Conservation (phyloP, 1,140 invertebrate genomes). For the Zaprionus lachaisei region DNA sequence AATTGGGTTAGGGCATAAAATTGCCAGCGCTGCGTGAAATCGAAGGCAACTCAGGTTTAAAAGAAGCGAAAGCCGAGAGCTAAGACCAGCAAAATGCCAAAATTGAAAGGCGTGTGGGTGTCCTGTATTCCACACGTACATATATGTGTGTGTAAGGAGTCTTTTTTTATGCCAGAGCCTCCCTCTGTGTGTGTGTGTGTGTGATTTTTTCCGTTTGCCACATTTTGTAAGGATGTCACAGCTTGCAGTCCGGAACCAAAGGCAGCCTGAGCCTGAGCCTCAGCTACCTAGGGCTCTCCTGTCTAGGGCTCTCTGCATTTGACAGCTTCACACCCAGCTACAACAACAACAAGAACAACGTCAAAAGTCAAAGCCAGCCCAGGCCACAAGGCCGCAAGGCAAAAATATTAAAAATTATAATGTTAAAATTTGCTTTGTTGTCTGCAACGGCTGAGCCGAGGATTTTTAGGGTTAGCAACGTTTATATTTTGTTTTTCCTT, state of each 20-base stretch:
- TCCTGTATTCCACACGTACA: slow-evolving; percentile 3
- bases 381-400: slow-evolving; percentile 60
- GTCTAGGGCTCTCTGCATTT: slow-evolving; percentile 70
- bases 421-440: slow-evolving; percentile 82
- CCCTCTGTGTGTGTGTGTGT: slow-evolving; percentile 10
- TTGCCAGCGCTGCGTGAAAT: slow-evolving; percentile 80
- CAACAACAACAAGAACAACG: slow-evolving; percentile 45
- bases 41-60: slow-evolving; percentile 70
- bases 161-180: background rate
- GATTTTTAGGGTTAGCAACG: slow-evolving; percentile 67
- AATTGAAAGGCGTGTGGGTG: slow-evolving; percentile 65
- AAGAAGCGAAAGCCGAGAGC: slow-evolving; percentile 77
- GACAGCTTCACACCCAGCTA: slow-evolving; percentile 76
- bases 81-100: slow-evolving; percentile 72
- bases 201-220: slow-evolving; percentile 53
- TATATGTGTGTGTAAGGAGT: slow-evolving; percentile 12
- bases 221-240: slow-evolving; percentile 77
- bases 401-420: slow-evolving; percentile 83
- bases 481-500: slow-evolving; percentile 28
- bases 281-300: slow-evolving; percentile 48
- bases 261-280: slow-evolving; percentile 23
- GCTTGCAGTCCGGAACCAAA: slow-evolving; percentile 61
- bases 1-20: slow-evolving; percentile 59
- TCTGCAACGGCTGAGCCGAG: slow-evolving; percentile 53
- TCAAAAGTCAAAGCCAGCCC: background rate